These are phyloP conservation scores for Psilopogon haemacephalus DNA, from an alignment of 2,113 vertebrate genomes.

Conservation along the genomic window DNA sequence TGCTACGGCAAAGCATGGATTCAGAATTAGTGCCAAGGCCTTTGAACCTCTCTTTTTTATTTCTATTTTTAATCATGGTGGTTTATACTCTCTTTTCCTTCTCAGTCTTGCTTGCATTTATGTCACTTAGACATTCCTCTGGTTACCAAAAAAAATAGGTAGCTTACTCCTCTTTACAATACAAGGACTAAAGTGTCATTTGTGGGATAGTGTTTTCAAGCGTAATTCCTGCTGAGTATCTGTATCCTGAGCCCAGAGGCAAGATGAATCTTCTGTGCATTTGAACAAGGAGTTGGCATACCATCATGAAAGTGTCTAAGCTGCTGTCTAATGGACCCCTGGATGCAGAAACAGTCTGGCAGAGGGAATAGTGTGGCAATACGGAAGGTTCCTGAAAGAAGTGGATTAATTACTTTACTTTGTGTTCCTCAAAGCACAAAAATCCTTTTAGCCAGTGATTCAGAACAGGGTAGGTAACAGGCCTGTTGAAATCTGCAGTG, in stretches of 20 bases:
- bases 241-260: neutral
- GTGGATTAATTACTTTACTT: constrained; percentile 47
- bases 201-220: neutral
- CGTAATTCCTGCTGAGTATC: constrained; percentile 2
- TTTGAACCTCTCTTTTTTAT: neutral
- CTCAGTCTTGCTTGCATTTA: neutral
- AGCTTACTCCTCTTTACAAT: neutral
- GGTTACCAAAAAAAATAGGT: neutral
- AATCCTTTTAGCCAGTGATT: constrained; percentile 8
- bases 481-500: neutral
- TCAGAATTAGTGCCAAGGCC: neutral
- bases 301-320: constrained; percentile 14
- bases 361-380: neutral
- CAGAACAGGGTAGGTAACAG: constrained; percentile 13
- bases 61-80: neutral
- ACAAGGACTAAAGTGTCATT: neutral
- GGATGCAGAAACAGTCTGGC: neutral
- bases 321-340: neutral
- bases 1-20: neutral
- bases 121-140: neutral
- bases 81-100: neutral
- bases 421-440: constrained; percentile 40
- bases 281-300: neutral
- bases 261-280: neutral
- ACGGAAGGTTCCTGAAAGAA: constrained; percentile 4